A percentile compares a stretch with the other conserved stretches of the same genome.
Evolutionary conservation across 2,113 vertebrate genomes (phyloP).

Genomic region (Myotis brandtii): DNA sequence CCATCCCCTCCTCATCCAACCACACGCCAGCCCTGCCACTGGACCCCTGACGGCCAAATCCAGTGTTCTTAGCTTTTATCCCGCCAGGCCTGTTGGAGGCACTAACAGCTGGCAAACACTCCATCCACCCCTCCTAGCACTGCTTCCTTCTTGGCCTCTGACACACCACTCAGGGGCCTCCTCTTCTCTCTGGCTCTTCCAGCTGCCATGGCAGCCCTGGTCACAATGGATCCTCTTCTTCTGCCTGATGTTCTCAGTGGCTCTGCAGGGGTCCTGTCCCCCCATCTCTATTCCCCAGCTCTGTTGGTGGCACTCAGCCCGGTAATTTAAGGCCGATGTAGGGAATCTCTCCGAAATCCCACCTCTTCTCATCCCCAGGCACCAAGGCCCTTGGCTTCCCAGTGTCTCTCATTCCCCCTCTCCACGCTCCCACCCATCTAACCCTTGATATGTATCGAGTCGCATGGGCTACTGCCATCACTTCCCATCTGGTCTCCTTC

Average conservation of each 20-base stretch:
- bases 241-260: neutral
- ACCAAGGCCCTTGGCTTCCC: neutral
- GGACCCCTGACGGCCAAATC: neutral
- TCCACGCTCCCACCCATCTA: neutral
- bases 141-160: neutral
- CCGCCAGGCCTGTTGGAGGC: neutral
- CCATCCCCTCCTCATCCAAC: neutral
- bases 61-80: neutral
- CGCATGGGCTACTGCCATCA: neutral
- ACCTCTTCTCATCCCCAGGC: neutral
- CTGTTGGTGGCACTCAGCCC: neutral
- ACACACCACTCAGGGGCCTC: neutral
- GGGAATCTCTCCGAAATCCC: neutral
- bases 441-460: neutral
- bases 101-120: neutral
- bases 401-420: neutral
- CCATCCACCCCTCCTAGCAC: too few species aligned
- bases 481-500: neutral
- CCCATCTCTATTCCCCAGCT: neutral
- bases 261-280: neutral
- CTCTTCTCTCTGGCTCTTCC: neutral
- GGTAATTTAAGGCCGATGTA: neutral
- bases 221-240: neutral
- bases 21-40: neutral
- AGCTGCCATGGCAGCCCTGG: rapidly evolving